phyloP scores from a whole-genome alignment of 1,140 invertebrate species.

The Chionoecetes opilio region DNA sequence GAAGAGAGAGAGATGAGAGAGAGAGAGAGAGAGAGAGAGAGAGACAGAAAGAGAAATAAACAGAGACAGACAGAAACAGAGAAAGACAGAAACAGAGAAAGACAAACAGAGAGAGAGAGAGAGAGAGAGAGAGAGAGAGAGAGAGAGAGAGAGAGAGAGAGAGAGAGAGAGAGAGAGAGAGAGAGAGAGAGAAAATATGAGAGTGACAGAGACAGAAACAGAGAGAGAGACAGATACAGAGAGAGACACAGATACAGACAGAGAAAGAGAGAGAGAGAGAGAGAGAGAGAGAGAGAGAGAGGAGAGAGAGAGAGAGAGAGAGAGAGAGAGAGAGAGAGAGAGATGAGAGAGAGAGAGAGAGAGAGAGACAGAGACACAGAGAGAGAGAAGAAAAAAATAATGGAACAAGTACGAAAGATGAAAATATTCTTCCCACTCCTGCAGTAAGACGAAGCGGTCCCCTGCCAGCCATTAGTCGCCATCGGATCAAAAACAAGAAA shows the following conservation, averaged over 20 bases:
- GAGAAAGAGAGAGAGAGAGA: not conserved
- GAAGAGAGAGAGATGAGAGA: not conserved
- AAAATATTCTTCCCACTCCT: too few species aligned
- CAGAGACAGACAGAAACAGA: not conserved
- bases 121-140: constrained; percentile 27
- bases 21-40: constrained; percentile 8
- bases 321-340: not conserved
- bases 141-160: not conserved
- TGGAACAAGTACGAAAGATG: not conserved
- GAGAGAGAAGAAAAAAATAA: not conserved
- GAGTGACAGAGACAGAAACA: not conserved
- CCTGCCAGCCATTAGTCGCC: too few species aligned
- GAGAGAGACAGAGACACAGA: not conserved
- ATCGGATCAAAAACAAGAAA: too few species aligned
- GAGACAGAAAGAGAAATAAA: not conserved
- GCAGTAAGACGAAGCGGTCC: too few species aligned
- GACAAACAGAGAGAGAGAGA: not conserved
- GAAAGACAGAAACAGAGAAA: not conserved
- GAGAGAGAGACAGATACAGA: not conserved
- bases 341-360: not conserved
- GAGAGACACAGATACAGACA: not conserved
- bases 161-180: not conserved
- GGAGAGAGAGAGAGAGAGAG: not conserved
- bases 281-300: not conserved
- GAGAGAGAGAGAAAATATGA: not conserved